A percentile compares a stretch with the other conserved stretches of the same genome.
Evolutionary conservation across 2,888 invertebrate genomes (phyloP).

Genomic region (Lasioglossum pauxillum): DNA sequence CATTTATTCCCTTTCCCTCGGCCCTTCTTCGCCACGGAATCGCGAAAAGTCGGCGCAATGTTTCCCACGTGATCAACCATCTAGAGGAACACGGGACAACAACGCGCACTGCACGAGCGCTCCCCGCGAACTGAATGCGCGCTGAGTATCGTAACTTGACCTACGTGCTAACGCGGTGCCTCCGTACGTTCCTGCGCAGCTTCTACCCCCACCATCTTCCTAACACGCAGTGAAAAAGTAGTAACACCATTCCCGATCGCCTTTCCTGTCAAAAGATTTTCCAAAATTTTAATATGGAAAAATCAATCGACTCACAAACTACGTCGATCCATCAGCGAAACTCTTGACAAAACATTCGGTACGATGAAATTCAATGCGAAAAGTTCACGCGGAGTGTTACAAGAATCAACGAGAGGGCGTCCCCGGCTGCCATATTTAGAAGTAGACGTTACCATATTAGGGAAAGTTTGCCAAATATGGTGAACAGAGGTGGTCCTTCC

Average conservation of each 20-base stretch:
- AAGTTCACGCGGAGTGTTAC: constrained; percentile 71
- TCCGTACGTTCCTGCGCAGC: constrained; percentile 72
- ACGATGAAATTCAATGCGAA: constrained; percentile 45
- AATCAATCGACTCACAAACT: constrained; percentile 22
- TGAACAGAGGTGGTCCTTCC: constrained; percentile 91
- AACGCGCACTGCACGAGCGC: constrained; percentile 80
- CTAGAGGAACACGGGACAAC: constrained; percentile 76
- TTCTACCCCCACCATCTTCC: constrained; percentile 72
- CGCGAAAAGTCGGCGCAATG: constrained; percentile 84
- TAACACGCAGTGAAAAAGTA: constrained; percentile 74
- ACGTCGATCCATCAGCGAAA: background rate
- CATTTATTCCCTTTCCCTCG: constrained; percentile 81
- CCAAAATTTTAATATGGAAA: constrained; percentile 38
- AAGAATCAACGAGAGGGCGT: constrained; percentile 87
- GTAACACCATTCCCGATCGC: constrained; percentile 60
- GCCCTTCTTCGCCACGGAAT: constrained; percentile 84
- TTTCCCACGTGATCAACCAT: constrained; percentile 81
- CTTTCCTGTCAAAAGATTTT: constrained; percentile 16
- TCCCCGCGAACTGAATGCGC: constrained; percentile 81
- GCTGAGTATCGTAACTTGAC: constrained; percentile 84
- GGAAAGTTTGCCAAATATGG: constrained; percentile 92
- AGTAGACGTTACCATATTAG: constrained; percentile 92
- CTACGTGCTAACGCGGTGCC: constrained; percentile 82
- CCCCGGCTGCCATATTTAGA: constrained; percentile 93
- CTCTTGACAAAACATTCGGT: background rate